A percentile compares a stretch with the other conserved stretches of the same genome.
Conservation (phyloP, 2,113 vertebrate species). For the Tympanuchus pallidicinctus region DNA sequence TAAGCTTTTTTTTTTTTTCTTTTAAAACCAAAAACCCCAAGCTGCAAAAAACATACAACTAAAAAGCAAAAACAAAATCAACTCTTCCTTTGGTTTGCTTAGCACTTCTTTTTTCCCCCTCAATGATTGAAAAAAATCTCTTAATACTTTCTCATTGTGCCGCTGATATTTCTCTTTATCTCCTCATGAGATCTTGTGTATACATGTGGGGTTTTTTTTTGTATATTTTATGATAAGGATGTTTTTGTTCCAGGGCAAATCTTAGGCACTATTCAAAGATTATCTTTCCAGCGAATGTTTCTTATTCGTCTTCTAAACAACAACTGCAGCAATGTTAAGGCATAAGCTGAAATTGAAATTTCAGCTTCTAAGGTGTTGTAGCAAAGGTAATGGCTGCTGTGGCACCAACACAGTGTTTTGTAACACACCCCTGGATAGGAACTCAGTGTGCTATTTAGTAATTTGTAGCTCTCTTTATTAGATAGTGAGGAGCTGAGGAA, state of each 20-base stretch:
- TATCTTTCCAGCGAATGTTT: not conserved
- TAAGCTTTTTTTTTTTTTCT: not conserved
- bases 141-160: not conserved
- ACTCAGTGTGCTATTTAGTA: not conserved
- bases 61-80: not conserved
- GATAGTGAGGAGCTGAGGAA: not conserved
- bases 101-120: not conserved
- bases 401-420: not conserved
- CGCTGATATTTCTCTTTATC: not conserved
- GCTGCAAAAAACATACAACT: not conserved
- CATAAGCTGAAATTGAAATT: not conserved
- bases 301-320: not conserved
- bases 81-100: not conserved
- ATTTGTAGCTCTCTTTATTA: not conserved
- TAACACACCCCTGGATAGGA: not conserved
- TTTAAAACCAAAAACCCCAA: not conserved
- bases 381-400: not conserved
- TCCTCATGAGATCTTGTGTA: not conserved
- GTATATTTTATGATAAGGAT: slow-evolving; percentile 25
- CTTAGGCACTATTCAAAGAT: not conserved
- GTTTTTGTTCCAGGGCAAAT: slow-evolving; percentile 15
- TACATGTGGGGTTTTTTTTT: slow-evolving; percentile 24
- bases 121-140: not conserved
- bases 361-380: not conserved
- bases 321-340: not conserved